These are phyloP conservation scores for Germaria angustata DNA, from an alignment of 2,888 invertebrate species.

Conservation along the genomic window DNA sequence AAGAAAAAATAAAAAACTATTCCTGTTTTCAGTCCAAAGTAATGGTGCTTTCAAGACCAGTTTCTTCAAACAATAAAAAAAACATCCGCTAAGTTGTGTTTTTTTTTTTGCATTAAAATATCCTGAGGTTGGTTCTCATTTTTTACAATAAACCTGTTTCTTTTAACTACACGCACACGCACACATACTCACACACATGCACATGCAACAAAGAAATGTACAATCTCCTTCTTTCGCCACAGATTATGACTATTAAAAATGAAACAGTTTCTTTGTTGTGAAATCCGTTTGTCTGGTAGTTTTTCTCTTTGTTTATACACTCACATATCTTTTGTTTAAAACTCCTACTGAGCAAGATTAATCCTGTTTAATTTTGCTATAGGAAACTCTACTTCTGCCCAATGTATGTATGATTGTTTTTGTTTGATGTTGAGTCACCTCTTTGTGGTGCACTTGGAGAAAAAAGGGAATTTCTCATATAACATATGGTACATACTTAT, in stretches of 20 bases:
- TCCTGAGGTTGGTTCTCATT: constrained; percentile 50
- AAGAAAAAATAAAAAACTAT: constrained; percentile 34
- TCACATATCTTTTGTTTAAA: constrained; percentile 19
- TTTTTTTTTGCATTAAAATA: constrained; percentile 47
- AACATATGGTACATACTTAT: too few relatives aligned
- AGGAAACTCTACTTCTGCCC: not conserved
- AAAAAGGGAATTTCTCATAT: too few relatives aligned
- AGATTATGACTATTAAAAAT: constrained; percentile 8
- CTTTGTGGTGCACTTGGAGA: not conserved
- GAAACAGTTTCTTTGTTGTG: constrained; percentile 48
- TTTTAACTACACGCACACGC: not conserved
- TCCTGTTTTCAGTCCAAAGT: constrained; percentile 51
- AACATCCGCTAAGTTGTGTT: constrained; percentile 48
- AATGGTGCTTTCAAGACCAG: constrained; percentile 58
- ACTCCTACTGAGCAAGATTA: constrained; percentile 49
- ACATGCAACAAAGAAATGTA: too few relatives aligned
- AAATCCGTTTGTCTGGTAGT: constrained; percentile 14
- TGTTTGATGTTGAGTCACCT: constrained; percentile 23
- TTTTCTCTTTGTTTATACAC: constrained; percentile 24
- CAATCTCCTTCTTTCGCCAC: not conserved
- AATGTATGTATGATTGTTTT: not conserved
- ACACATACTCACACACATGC: too few relatives aligned
- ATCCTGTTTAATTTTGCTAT: constrained; percentile 36
- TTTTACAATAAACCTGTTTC: constrained; percentile 56
- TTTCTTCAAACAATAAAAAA: constrained; percentile 45